Evolutionary conservation across 1,140 invertebrate species (phyloP).

Genomic region (Trichogramma pretiosum): DNA sequence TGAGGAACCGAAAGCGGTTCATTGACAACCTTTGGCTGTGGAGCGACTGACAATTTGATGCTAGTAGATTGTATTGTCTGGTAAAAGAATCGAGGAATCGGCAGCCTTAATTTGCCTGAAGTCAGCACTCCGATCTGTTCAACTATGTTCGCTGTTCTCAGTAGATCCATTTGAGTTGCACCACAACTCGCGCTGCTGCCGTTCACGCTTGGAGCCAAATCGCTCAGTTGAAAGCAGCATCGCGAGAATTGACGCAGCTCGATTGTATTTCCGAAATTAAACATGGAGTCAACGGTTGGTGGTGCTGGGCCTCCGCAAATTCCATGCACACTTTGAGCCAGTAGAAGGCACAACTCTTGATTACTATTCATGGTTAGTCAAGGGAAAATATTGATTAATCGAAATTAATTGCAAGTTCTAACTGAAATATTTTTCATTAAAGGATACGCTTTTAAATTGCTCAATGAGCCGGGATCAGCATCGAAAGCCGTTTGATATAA

Average conservation of each 20-base stretch:
- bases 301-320: slow-evolving; percentile 46
- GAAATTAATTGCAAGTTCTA: no score
- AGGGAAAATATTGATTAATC: background rate
- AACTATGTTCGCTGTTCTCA: slow-evolving; percentile 39
- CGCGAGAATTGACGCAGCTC: slow-evolving; percentile 47
- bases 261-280: slow-evolving; percentile 44
- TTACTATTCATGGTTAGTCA: slow-evolving; percentile 44
- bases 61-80: slow-evolving; percentile 77
- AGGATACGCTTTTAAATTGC: slow-evolving; percentile 65
- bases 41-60: slow-evolving; percentile 73
- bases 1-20: slow-evolving; percentile 68
- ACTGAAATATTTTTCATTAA: slow-evolving; percentile 24
- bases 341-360: slow-evolving; percentile 66
- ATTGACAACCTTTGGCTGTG: slow-evolving; percentile 67
- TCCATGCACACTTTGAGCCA: slow-evolving; percentile 68
- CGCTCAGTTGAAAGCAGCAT: slow-evolving; percentile 45
- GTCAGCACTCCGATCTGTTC: slow-evolving; percentile 52
- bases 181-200: slow-evolving; percentile 33
- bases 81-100: slow-evolving; percentile 79
- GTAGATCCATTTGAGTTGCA: slow-evolving; percentile 37
- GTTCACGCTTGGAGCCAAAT: slow-evolving; percentile 40
- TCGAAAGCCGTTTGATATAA: slow-evolving; percentile 89
- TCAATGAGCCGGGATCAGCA: slow-evolving; percentile 76
- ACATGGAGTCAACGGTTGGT: slow-evolving; percentile 43
- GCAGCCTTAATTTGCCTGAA: slow-evolving; percentile 52